phyloP scores from a whole-genome alignment of 2,888 invertebrate species.

The Tenthredo amoena region DNA sequence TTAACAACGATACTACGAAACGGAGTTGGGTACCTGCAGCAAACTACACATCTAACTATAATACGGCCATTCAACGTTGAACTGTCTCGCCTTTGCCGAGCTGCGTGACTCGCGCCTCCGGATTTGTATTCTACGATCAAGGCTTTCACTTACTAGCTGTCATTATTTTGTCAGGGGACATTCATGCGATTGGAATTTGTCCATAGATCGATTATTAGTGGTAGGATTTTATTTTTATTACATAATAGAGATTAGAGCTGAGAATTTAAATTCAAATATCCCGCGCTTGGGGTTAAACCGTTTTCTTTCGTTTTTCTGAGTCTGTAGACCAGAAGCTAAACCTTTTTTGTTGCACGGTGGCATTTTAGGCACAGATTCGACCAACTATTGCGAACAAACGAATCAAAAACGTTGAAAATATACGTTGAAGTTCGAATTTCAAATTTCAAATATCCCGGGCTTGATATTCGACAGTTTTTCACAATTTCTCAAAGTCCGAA shows the following conservation, averaged over 20 bases:
- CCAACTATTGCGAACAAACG: not conserved
- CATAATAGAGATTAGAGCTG: not conserved
- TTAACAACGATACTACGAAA: conserved; percentile 5
- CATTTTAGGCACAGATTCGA: not conserved
- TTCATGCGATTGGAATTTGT: conserved; percentile 32
- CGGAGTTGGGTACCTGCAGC: not conserved
- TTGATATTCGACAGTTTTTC: not conserved
- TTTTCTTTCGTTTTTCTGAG: not conserved
- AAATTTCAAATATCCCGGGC: not conserved
- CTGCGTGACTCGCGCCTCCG: not conserved
- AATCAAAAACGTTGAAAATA: not conserved
- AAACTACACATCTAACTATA: not conserved
- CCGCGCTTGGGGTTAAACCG: not conserved
- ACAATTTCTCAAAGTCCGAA: not conserved
- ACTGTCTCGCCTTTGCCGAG: conserved; percentile 11
- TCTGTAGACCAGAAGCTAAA: not conserved
- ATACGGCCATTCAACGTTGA: not conserved
- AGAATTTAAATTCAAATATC: not conserved
- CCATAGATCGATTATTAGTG: not conserved
- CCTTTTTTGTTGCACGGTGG: not conserved
- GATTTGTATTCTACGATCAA: conserved; percentile 46
- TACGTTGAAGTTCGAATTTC: not conserved
- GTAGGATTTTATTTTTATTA: not conserved
- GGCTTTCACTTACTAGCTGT: conserved; percentile 27
- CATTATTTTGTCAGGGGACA: conserved; percentile 22